A percentile compares a stretch with the other conserved stretches of the same genome.
Evolutionary conservation across 2,797 vertebrate species (phyloP).

Genomic region (Sebastes hubbsi): DNA sequence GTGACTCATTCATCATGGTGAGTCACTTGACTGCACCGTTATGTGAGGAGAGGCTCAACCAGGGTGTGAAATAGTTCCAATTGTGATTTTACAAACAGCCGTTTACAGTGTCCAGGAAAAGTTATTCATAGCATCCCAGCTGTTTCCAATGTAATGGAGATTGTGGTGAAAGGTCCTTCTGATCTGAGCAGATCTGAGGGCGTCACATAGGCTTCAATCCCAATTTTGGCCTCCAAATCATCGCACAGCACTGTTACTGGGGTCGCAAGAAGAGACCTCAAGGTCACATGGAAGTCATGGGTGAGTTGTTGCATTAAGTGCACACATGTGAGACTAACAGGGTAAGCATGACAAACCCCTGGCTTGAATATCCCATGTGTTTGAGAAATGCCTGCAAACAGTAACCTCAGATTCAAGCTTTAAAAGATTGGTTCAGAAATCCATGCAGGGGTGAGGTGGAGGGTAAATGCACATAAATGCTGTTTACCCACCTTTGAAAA

Average conservation of each 20-base stretch:
- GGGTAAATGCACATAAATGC: constrained; percentile 16
- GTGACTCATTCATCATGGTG: constrained; percentile 17
- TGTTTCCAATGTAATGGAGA: background rate
- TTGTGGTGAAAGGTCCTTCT: background rate
- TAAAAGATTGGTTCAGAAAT: background rate
- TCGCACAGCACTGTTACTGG: background rate
- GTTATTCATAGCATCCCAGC: background rate
- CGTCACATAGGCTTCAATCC: background rate
- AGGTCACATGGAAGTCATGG: background rate
- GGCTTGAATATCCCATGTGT: constrained; percentile 12
- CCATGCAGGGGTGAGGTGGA: background rate
- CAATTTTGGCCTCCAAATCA: background rate
- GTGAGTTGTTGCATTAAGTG: background rate
- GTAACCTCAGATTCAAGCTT: background rate
- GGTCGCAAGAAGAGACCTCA: background rate
- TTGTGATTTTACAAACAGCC: background rate
- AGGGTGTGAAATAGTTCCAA: constrained; percentile 23
- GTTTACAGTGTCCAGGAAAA: background rate
- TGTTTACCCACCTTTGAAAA: constrained; percentile 26
- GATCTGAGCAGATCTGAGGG: background rate
- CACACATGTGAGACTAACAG: background rate
- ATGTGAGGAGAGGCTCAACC: constrained; percentile 4
- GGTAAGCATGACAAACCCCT: background rate
- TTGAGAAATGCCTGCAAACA: background rate
- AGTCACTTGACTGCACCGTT: constrained; percentile 43